These are phyloP conservation scores for Mustelus asterias DNA, from an alignment of 2,113 vertebrate genomes.

Conservation along the genomic window DNA sequence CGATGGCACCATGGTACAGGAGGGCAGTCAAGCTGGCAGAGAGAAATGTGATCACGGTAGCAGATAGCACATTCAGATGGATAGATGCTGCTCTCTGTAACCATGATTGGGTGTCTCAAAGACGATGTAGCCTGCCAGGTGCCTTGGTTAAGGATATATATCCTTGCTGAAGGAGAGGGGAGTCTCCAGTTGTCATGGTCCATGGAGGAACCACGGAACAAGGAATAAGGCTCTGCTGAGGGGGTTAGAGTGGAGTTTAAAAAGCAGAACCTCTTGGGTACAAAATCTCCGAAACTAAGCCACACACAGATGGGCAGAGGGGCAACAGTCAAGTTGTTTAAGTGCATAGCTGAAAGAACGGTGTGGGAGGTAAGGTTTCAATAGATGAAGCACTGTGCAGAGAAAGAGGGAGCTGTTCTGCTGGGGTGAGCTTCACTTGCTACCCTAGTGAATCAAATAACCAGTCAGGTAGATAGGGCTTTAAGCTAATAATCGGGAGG, in stretches of 20 bases:
- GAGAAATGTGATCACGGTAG: not conserved
- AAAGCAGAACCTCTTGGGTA: not conserved
- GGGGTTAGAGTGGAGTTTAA: not conserved
- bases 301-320: not conserved
- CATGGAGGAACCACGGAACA: not conserved
- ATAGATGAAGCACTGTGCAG: not conserved
- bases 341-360: not conserved
- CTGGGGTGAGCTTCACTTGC: not conserved
- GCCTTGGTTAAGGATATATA: not conserved
- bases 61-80: not conserved
- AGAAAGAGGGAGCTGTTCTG: not conserved
- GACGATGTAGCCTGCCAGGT: not conserved
- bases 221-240: not conserved
- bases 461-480: not conserved
- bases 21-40: not conserved
- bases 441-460: not conserved
- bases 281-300: not conserved
- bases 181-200: not conserved
- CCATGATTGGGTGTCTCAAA: not conserved
- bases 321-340: not conserved
- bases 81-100: not conserved
- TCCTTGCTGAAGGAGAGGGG: not conserved
- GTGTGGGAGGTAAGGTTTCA: not conserved
- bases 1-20: not conserved
- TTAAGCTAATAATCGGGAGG: not conserved